These are phyloP conservation scores for Anoplopoma fimbria DNA, from an alignment of 2,113 vertebrate genomes.

Conservation along the genomic window DNA sequence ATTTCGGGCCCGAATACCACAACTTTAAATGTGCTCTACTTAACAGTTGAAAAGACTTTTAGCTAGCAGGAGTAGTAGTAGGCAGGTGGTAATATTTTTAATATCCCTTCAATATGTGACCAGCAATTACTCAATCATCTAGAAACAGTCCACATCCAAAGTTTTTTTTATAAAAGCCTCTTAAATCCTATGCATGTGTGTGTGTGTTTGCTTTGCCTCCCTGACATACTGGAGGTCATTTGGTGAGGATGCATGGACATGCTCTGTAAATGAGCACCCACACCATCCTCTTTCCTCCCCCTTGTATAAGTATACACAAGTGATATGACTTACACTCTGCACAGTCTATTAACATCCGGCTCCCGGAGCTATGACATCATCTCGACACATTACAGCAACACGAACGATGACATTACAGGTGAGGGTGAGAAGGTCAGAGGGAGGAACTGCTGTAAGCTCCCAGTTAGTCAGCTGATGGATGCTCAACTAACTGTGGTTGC, in stretches of 20 bases:
- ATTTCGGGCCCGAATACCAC: not conserved
- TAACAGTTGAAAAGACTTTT: not conserved
- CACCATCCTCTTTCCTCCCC: not conserved
- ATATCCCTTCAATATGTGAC: not conserved
- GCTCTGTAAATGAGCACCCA: slow-evolving; percentile 15
- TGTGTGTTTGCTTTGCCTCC: not conserved
- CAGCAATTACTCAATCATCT: not conserved
- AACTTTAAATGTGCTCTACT: not conserved
- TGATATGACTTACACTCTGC: not conserved
- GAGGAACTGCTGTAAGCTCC: slow-evolving; percentile 28
- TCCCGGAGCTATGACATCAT: slow-evolving; percentile 12
- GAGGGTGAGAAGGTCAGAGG: slow-evolving; percentile 48
- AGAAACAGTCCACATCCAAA: not conserved
- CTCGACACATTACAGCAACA: slow-evolving; percentile 16
- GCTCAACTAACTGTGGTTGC: slow-evolving; percentile 66
- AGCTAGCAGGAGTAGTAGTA: not conserved
- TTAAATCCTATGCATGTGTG: not conserved
- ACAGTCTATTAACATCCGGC: not conserved
- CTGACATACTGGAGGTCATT: not conserved
- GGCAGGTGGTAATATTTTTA: not conserved
- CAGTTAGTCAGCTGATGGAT: slow-evolving; percentile 43
- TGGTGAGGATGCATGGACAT: slow-evolving; percentile 33
- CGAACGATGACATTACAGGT: slow-evolving; percentile 20
- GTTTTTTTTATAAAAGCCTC: not conserved
- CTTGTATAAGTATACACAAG: not conserved